A percentile compares a stretch with the other conserved stretches of the same genome.
phyloP scores from a whole-genome alignment of 2,113 vertebrate genomes.

The Abramis brama region DNA sequence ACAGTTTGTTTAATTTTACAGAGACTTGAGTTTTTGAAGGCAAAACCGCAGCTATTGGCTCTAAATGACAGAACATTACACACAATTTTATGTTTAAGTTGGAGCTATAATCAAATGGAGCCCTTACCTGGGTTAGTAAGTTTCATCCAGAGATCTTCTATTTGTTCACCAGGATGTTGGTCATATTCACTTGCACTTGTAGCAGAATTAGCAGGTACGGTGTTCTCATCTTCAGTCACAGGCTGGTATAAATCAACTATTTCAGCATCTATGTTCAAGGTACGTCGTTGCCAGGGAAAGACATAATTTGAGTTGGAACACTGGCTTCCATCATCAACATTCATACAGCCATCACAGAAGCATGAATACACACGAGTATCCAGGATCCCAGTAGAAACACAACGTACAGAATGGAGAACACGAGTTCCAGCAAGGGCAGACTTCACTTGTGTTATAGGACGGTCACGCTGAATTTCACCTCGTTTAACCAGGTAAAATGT shows the following conservation, averaged over 20 bases:
- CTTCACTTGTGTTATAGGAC: neutral
- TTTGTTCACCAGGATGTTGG: neutral
- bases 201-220: neutral
- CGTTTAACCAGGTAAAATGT: neutral
- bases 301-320: neutral
- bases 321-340: neutral
- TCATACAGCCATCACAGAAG: neutral
- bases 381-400: neutral
- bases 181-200: neutral
- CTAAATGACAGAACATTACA: too few species aligned
- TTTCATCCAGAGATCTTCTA: neutral
- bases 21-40: too few species aligned
- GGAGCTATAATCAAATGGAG: neutral
- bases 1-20: too few species aligned
- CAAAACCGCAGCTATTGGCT: too few species aligned
- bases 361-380: neutral
- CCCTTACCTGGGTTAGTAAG: neutral
- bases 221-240: neutral
- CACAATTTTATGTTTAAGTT: neutral
- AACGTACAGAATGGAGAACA: neutral
- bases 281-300: neutral
- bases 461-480: neutral
- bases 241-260: neutral
- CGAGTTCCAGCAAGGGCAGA: neutral
- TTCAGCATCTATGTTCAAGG: neutral